These are phyloP conservation scores for Jordanella pulchra DNA, from an alignment of 2,797 vertebrate species.

Conservation along the genomic window DNA sequence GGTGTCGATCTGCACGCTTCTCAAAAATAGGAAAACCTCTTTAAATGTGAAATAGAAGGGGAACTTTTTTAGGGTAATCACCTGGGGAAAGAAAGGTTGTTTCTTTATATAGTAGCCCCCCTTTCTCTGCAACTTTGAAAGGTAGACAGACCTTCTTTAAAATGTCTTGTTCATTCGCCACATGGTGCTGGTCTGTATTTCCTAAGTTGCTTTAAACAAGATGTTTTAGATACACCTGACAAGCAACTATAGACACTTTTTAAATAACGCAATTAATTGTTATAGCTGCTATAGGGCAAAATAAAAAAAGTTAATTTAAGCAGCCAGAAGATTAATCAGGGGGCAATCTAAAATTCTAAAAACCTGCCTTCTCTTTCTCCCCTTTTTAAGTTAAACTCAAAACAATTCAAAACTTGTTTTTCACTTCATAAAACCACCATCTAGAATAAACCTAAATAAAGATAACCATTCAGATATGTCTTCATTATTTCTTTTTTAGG, in stretches of 20 bases:
- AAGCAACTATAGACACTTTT: constrained; percentile 31
- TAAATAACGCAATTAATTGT: not conserved
- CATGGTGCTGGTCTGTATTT: constrained; percentile 33
- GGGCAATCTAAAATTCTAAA: no score
- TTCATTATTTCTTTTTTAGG: no score
- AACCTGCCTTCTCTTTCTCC: no score
- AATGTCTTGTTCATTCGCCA: constrained; percentile 36
- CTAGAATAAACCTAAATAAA: no score
- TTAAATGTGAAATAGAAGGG: constrained; percentile 74
- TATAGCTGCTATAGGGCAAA: not conserved
- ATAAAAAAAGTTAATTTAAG: not conserved
- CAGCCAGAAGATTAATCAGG: not conserved
- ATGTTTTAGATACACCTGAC: constrained; percentile 54
- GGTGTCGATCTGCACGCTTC: constrained; percentile 41
- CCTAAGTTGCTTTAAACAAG: constrained; percentile 51
- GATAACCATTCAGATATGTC: no score
- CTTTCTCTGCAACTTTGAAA: constrained; percentile 15
- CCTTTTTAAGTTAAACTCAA: no score
- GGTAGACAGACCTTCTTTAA: constrained; percentile 26
- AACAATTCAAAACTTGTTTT: no score
- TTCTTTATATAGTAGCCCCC: constrained; percentile 49
- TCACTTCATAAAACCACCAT: no score
- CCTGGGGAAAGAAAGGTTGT: constrained; percentile 73
- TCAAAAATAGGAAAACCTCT: constrained; percentile 56
- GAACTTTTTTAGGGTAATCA: constrained; percentile 66